Evolutionary conservation across 2,888 invertebrate genomes (phyloP), one percentile per base, ranked within the genome.

Genomic region (Acleris emargana): DNA sequence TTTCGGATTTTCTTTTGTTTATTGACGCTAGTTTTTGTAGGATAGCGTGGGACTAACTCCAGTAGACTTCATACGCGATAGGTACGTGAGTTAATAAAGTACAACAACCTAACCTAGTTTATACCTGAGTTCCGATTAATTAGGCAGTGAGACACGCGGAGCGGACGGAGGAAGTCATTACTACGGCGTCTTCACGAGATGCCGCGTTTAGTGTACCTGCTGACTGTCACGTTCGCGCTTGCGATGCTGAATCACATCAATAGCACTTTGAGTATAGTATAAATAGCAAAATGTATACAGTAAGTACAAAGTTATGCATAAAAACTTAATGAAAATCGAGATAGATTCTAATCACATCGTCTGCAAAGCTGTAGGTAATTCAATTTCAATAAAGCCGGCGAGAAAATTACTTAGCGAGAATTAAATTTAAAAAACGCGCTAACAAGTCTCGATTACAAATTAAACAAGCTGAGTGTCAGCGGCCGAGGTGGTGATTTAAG

Each of bases 361-460:
- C 64, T 51, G 42, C 66, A 58, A 68, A 58, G 63, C 42, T 42
- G 18, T 58, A 62, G 62, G 54, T 80, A 83, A 87, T 87, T 86
- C 79, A 82, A 87, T 87, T 87, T 81, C 83, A 87, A 86, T 88
- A 83, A 86, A 76, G 74, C 68, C 68, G 76, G 73, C 75, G 71
- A 75, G 77, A 78, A 81, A 82, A 81, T 82, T 78, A 76, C 74
- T 77, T 72, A 68, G 17, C 16, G 82, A 82, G 82, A 88, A 89
- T 86, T 70, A 82, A 87, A 88, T 89, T 88, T 87, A 86, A 87
- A 83, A 82, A 83, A 86, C 81, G 78, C 80, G 78, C 86, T 89
- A 91, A 90, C 88, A 88, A 89, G 89, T 88, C 87, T 91, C 91
- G 87, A 86, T 91, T 91, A 89, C 92, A 91, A 91, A 91, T 91